Evolutionary conservation across 2,797 vertebrate genomes (phyloP), one percentile per base, ranked within the genome.

Genomic region (Somateria mollissima): DNA sequence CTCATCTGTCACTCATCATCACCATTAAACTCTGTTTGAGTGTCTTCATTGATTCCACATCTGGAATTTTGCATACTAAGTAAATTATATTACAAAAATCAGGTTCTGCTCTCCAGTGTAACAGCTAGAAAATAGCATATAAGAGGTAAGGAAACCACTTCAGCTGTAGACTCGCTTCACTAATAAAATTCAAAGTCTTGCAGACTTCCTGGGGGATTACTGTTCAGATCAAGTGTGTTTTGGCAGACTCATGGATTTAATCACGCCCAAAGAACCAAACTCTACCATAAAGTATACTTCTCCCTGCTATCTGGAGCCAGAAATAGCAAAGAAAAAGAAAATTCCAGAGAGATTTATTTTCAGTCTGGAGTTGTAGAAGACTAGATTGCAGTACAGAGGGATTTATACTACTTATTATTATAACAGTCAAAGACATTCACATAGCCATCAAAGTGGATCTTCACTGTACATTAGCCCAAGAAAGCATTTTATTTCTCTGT

Each of bases 41-140:
- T 36, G 78, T 34, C 32, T 89, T 90, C 56, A 64, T 36, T 91
- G 76, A 89, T 81, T 77, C 79, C 28, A 65, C 66, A 84, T 77
- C 62, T 93, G 74, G n/a, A 92, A 81, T 92, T 87, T 45, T 94
- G 57, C 24, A 81, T 89, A 49, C 32, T 69, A 84, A 88, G 62
- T 83, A 57, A 66, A 79, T 87, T 86, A 71, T 76, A 36, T 93
- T 86, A 57, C 28, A 79, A 69, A 91, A 92, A 88, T 84, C 53
- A 77, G 39, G 71, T 88, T 87, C 64, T 95, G 39, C 64, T 91
- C 53, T 70, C n/a, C 83, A 39, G 25, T 84, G 47, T 84, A 87
- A 91, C 49, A 19, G 17, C n/a, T 10, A 93, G 47, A 93, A 90
- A 88, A 91, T 62, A 84, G 51, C 41, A 70, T 5, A 2, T 34